Base-by-base conservation (phyloP, 2,113 vertebrate genomes). In the Pachyramphus minor region DNA sequence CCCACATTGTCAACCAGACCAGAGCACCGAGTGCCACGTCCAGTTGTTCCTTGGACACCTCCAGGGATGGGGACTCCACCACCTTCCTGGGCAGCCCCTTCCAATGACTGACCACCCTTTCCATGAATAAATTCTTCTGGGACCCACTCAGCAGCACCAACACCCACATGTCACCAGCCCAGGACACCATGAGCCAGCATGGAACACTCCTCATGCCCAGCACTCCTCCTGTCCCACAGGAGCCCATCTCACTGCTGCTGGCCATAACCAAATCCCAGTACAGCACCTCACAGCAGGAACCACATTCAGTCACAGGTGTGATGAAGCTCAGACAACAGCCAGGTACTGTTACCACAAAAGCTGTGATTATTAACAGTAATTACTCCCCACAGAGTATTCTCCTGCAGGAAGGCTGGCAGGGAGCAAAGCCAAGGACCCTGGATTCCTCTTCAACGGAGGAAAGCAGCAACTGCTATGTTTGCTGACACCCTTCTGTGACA, bases 391-490 rank as follows among this genome's bases (percentile, higher is more conserved):
- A 1, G 25, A 4, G 33, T 13, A 27, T 55, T 63, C 14, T 50
- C 91, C 66, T 75, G 68, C 52, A 44, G 41, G 33, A 81, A 27
- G 56, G 41, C 73, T 84, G 73, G 47, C 62, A 87, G 78, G 85
- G 63, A 85, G 74, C 58, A 84, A 62, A 91, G 93, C 89, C 73
- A 72, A 73, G 75, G 88, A 52, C 90, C 59, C 85, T 63, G 53
- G 17, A 37, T 39, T 71, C 63, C 88, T 91, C 86, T 87, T 31
- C 6, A 47, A 19, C 1, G 6, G 88, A 91, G 82, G 79, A 91
- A 96, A 96, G 92, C 91, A 86, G 83, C 67, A 76, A 83, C 75
- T 66, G 82, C 23, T 91, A 75, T 96, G 96, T 97, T 97, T 97
- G 95, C 96, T 85, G 90, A 96, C 94, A 97, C 79, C 75, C 75